Evolutionary conservation across 2,888 invertebrate species (phyloP).

Genomic region (Incurvaria masculella): DNA sequence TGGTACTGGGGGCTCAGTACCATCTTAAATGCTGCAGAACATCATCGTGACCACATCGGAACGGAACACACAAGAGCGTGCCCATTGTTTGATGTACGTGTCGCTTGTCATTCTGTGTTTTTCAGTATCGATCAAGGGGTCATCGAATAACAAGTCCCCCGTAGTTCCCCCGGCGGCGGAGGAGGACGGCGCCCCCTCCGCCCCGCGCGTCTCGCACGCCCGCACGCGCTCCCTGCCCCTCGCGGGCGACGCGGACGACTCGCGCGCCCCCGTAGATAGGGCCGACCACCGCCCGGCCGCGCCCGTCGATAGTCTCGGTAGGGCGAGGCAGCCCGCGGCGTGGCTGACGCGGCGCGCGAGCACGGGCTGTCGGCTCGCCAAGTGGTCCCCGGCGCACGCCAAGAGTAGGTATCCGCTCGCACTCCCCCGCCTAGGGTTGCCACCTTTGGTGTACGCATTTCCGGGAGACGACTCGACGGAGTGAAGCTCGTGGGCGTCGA

Average conservation of each 20-base stretch:
- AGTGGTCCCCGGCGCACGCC: slow-evolving; percentile 45
- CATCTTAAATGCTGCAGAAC: too few species aligned
- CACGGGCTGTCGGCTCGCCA: slow-evolving; percentile 43
- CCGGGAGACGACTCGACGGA: too few species aligned
- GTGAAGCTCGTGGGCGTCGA: too few species aligned
- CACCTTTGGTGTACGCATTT: too few species aligned
- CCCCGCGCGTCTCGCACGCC: slow-evolving; percentile 54
- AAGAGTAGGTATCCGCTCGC: slow-evolving; percentile 43
- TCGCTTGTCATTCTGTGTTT: slow-evolving; percentile 37
- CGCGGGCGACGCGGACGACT: slow-evolving; percentile 53
- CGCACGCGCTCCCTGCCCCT: slow-evolving; percentile 69
- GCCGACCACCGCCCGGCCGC: slow-evolving; percentile 34
- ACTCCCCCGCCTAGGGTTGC: background rate
- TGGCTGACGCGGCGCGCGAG: slow-evolving; percentile 38
- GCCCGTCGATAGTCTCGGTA: slow-evolving; percentile 26
- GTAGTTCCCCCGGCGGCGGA: slow-evolving; percentile 35
- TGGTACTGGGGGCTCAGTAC: too few species aligned
- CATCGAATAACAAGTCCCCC: slow-evolving; percentile 43
- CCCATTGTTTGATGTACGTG: background rate
- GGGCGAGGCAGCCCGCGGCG: slow-evolving; percentile 26
- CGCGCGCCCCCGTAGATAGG: slow-evolving; percentile 32
- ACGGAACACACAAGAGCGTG: background rate
- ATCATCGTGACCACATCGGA: background rate
- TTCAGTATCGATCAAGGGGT: slow-evolving; percentile 39
- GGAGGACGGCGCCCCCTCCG: slow-evolving; percentile 39